phyloP scores from a whole-genome alignment of 2,888 invertebrate genomes.

The Sphaerophoria taeniata region DNA sequence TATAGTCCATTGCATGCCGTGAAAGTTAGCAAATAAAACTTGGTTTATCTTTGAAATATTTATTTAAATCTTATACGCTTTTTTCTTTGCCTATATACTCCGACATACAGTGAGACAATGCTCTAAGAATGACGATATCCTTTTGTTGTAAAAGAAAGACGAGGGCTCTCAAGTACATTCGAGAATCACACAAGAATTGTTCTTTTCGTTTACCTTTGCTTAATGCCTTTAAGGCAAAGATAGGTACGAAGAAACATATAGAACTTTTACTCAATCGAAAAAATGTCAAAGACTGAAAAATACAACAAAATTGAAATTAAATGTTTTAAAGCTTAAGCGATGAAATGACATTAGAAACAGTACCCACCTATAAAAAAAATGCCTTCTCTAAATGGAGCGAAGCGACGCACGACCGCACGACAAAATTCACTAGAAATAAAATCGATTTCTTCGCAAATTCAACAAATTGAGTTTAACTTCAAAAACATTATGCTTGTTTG shows the following conservation, averaged over 20 bases:
- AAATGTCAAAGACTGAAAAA: not conserved
- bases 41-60: slow-evolving; percentile 33
- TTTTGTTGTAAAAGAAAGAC: slow-evolving; percentile 3
- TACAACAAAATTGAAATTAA: not conserved
- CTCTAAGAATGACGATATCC: slow-evolving; percentile 4
- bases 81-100: not conserved
- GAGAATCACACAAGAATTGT: slow-evolving; percentile 18
- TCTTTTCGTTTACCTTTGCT: slow-evolving; percentile 21
- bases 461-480: slow-evolving; percentile 7
- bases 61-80: slow-evolving; percentile 13
- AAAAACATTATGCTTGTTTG: slow-evolving; percentile 12
- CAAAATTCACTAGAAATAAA: not conserved
- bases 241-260: not conserved
- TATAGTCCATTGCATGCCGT: slow-evolving; percentile 14
- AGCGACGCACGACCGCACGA: not conserved
- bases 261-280: slow-evolving; percentile 9
- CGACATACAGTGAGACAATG: slow-evolving; percentile 6
- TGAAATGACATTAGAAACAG: not conserved
- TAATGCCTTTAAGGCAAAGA: slow-evolving; percentile 5
- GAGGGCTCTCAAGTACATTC: slow-evolving; percentile 9
- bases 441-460: not conserved
- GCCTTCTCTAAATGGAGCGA: no score
- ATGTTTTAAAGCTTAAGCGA: not conserved
- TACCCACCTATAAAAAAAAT: no score
- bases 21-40: not conserved